Evolutionary conservation across 2,113 vertebrate genomes (phyloP).

Genomic region (Heterocephalus glaber): DNA sequence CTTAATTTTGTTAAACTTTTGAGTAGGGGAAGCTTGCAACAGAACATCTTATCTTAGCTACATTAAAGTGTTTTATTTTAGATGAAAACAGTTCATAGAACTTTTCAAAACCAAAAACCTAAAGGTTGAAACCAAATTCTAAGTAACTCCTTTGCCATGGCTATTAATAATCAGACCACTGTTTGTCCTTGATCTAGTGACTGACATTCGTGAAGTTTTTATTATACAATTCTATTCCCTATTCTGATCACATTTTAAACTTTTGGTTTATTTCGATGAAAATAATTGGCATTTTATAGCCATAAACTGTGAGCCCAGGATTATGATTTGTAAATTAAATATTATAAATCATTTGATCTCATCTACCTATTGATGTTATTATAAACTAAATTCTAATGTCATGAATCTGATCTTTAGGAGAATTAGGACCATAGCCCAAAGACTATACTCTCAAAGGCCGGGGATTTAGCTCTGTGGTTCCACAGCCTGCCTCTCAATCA

Average conservation of each 20-base stretch:
- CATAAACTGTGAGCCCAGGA: neutral
- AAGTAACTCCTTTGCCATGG: neutral
- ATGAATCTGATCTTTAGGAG: conserved; percentile 19
- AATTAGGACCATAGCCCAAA: neutral
- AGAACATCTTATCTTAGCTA: neutral
- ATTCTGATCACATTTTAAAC: neutral
- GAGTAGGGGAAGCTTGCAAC: neutral
- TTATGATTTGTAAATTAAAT: conserved; percentile 28
- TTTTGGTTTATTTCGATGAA: neutral
- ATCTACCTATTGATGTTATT: neutral
- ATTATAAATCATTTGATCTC: neutral
- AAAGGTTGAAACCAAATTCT: neutral
- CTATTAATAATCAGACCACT: neutral
- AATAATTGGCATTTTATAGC: conserved; percentile 34
- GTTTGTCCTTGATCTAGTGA: neutral
- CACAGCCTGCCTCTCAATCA: too few species aligned
- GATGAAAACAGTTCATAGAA: neutral
- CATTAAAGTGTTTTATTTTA: neutral
- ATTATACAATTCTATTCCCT: neutral
- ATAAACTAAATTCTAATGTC: neutral
- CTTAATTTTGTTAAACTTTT: conserved; percentile 1
- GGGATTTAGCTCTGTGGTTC: too few species aligned
- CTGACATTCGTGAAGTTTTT: neutral
- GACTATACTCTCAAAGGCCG: too few species aligned
- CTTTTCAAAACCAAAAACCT: conserved; percentile 45